Conservation (phyloP, 2,888 invertebrate species). For the Idaea straminata region DNA sequence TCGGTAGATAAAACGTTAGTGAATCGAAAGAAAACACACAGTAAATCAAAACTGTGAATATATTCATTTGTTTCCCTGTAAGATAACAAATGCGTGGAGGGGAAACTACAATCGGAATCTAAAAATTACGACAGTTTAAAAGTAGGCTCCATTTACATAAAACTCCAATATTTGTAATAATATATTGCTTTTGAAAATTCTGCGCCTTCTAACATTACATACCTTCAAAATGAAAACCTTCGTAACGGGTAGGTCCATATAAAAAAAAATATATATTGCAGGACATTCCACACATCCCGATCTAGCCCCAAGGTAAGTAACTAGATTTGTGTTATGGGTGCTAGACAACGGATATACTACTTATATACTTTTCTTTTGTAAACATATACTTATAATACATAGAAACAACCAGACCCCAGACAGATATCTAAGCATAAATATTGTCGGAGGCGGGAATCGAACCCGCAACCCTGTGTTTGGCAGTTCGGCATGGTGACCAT, state of each 20-base stretch:
- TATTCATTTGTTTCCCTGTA: slow-evolving; percentile 66
- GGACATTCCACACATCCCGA: too few species aligned
- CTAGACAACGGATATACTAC: too few species aligned
- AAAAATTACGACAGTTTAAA: slow-evolving; percentile 80
- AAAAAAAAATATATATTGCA: too few species aligned
- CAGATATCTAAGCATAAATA: too few species aligned
- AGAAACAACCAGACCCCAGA: too few species aligned
- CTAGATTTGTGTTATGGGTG: too few species aligned
- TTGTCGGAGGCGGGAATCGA: too few species aligned
- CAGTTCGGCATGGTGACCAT: too few species aligned
- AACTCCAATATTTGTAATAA: slow-evolving; percentile 75
- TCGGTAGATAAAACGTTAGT: slow-evolving; percentile 30
- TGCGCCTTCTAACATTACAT: slow-evolving; percentile 12
- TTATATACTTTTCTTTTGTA: too few species aligned
- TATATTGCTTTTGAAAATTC: slow-evolving; percentile 54
- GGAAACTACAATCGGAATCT: slow-evolving; percentile 74
- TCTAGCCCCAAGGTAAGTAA: too few species aligned
- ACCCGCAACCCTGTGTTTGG: too few species aligned
- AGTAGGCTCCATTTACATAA: slow-evolving; percentile 77
- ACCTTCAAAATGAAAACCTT: not conserved
- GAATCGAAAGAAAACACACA: slow-evolving; percentile 50
- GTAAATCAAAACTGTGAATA: slow-evolving; percentile 71
- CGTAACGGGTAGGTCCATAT: not conserved
- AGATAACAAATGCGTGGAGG: slow-evolving; percentile 73
- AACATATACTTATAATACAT: too few species aligned